These are phyloP conservation scores for Tenthredo distinguenda DNA, from an alignment of 2,888 invertebrate species.

Conservation along the genomic window DNA sequence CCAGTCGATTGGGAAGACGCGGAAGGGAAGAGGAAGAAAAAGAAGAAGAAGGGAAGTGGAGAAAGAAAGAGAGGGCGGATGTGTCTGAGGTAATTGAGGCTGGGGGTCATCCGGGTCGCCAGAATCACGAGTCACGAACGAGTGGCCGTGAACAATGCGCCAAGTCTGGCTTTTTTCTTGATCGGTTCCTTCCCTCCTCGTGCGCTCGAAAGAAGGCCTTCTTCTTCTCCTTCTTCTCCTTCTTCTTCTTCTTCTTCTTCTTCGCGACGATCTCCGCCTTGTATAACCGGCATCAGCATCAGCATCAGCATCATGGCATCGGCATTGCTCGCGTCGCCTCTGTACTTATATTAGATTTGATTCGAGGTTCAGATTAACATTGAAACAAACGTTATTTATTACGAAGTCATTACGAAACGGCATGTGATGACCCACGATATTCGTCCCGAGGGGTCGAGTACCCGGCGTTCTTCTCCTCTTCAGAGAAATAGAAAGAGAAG, in stretches of 20 bases:
- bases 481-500: constrained; percentile 55
- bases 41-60: constrained; percentile 48
- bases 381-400: constrained; percentile 77
- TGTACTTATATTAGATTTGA: constrained; percentile 76
- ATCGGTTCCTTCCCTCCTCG: constrained; percentile 53
- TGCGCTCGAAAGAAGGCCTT: constrained; percentile 52
- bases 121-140: constrained; percentile 78
- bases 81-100: constrained; percentile 78
- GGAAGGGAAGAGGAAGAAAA: constrained; percentile 35
- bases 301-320: constrained; percentile 29
- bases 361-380: constrained; percentile 75
- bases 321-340: constrained; percentile 57
- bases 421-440: constrained; percentile 73
- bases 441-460: constrained; percentile 58
- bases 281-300: constrained; percentile 30
- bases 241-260: constrained; percentile 46
- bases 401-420: constrained; percentile 71
- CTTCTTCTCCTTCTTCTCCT: constrained; percentile 47
- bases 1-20: constrained; percentile 40
- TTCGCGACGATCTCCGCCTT: constrained; percentile 50
- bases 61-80: constrained; percentile 72
- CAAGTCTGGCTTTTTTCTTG: constrained; percentile 66
- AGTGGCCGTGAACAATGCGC: constrained; percentile 76
- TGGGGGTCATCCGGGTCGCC: constrained; percentile 76
- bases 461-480: constrained; percentile 57